Base-by-base conservation (phyloP, 2,888 invertebrate genomes). In the Blastobasis lacticolella region DNA sequence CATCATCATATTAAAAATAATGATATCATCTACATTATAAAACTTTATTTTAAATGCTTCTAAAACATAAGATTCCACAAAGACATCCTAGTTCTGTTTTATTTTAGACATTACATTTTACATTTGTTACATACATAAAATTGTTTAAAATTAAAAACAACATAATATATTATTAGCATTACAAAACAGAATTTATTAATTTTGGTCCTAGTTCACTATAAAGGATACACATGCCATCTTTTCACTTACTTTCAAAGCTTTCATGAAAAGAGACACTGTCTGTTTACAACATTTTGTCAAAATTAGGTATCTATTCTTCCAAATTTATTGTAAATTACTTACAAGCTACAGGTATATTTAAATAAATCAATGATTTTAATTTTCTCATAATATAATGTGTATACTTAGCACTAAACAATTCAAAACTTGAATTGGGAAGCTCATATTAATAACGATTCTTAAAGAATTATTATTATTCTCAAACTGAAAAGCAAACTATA, bases 1-100 rank as follows among this genome's bases (percentile, higher is more conserved):
- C 75, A 78, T 77, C 75, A 76, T 77, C 76, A 77, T 82, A 81
- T 80, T 81, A 81, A 86, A 86, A 86, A 84, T 84, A 86, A 83
- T 81, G 74, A 82, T 78, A 81, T 78, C 69, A 73, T 80, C 82
- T 85, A 84, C 78, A 79, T 80, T 78, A 78, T 75, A 76, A 77
- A 76, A 76, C 75, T 73, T 75, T 70, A 53, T 50, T 78, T 86
- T 86, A 87, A 87, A 87, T 86, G 85, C 87, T 82, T 80, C 83
- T 83, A 85, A 75, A 84, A 81, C 79, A 80, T 81, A 81, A 80
- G 9, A 80, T 81, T 78, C 82, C 80, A 81, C 75, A 69, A 23
- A 79, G 73, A 83, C 75, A 60, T 66, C 69, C 78, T 79, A 84
- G 73, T 71, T 58, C 66, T 75, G 71, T 69, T 71, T 46, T 52